Base-by-base conservation (phyloP, 2,797 vertebrate species). In the Tarsius wallacei region DNA sequence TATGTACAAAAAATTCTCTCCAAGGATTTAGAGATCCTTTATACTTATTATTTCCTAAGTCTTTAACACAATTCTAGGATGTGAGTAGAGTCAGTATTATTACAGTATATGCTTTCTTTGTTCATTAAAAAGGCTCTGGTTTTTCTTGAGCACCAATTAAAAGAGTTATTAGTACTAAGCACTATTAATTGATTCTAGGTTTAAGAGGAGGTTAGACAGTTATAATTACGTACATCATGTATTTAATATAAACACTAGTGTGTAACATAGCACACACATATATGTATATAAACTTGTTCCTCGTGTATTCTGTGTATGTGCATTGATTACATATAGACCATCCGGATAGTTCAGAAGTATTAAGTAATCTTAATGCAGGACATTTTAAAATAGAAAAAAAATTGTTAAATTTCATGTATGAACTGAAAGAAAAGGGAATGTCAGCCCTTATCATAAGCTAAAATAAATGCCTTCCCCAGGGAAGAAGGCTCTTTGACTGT, bases 1-100 rank as follows among this genome's bases (percentile, higher is more conserved):
- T 66, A 36, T 86, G 95, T 96, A 93, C 22, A 93, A 53, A 96
- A 90, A 83, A 94, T 13, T 96, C 97, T 84, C 84, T 97, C 70
- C 81, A 68, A 96, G 51, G 68, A 92, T 68, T 86, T 93, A 81
- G 91, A 95, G 16, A 84, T 19, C 4, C 70, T 80, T 84, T 86
- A 49, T 82, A 64, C 13, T 19, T 71, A 33, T 73, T 83, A 91
- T 88, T 15, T 83, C 84, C 66, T 47, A 74, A 84, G 42, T 91
- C 53, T 87, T 89, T 84, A 96, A 77, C 22, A 88, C 7, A 77
- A 64, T 77, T 51, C 17, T 76, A 14, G 24, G 12, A 66, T 91
- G 11, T 87, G 28, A 15, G 49, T 81, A 47, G 21, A 90, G 5
- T 89, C 53, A 84, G 10, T 91, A 76, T 88, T 89, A 77, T 80